Percentiles rank a stretch among this genome's conserved stretches.
Conservation (phyloP, 2,113 vertebrate genomes). For the Nansenia antarctica region DNA sequence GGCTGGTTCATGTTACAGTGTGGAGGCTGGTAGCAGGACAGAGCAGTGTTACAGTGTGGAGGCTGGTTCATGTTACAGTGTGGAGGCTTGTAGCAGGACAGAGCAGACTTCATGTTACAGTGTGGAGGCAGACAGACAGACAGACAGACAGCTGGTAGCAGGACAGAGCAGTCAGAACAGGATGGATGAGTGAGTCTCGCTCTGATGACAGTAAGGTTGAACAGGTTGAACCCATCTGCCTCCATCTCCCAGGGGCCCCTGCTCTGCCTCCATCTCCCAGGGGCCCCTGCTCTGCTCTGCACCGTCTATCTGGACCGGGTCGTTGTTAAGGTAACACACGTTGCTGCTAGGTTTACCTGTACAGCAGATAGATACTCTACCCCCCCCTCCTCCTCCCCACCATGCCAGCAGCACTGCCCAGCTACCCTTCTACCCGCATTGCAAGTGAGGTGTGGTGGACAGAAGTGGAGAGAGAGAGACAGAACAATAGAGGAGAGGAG, state of each 20-base stretch:
- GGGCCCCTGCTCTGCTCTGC: background rate
- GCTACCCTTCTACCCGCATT: background rate
- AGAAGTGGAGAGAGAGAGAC: constrained; percentile 19
- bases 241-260: constrained; percentile 1
- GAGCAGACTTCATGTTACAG: background rate
- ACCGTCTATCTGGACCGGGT: no score
- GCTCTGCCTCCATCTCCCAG: constrained; percentile 5
- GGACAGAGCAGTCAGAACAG: background rate
- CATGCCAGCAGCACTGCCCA: background rate
- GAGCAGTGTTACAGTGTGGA: no score
- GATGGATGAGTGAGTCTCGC: background rate
- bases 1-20: no score
- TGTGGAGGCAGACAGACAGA: no score
- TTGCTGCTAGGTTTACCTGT: background rate
- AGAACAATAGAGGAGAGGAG: background rate
- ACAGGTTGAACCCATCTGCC: background rate
- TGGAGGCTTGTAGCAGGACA: no score
- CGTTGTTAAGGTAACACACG: no score
- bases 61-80: no score
- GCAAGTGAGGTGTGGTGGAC: background rate
- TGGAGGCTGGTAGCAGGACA: no score
- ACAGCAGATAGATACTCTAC: no score
- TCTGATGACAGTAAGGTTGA: background rate
- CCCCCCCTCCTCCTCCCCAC: no score
- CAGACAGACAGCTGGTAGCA: no score